These are phyloP conservation scores for Drosophila sucinea DNA, from an alignment of 1,140 invertebrate genomes.

Conservation along the genomic window DNA sequence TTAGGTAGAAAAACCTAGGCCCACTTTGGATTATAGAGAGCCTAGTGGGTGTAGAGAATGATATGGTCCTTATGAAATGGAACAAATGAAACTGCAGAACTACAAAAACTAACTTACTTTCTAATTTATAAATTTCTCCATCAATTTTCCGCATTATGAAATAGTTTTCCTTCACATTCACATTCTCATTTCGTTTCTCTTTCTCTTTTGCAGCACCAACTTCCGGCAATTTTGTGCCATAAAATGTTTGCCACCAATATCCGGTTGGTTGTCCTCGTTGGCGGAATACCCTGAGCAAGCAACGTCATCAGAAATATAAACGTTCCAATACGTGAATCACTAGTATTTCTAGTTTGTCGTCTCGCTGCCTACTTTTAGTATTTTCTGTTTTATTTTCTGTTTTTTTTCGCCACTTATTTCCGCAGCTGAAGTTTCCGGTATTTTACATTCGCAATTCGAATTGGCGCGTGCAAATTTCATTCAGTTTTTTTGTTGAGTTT, in stretches of 20 bases:
- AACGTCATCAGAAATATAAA: slow-evolving; percentile 6
- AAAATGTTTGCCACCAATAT: slow-evolving; percentile 80
- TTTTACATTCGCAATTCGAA: slow-evolving; percentile 49
- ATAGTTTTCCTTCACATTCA: slow-evolving; percentile 29
- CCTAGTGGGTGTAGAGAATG: no score
- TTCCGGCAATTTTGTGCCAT: slow-evolving; percentile 70
- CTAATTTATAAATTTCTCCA: neutral
- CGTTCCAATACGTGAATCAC: neutral
- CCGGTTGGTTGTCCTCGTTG: slow-evolving; percentile 46
- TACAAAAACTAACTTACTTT: no score
- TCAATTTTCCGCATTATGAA: slow-evolving; percentile 12
- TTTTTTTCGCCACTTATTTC: slow-evolving; percentile 39
- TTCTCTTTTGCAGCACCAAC: slow-evolving; percentile 49
- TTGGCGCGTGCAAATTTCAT: slow-evolving; percentile 20
- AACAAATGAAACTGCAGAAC: no score
- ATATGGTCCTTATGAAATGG: no score
- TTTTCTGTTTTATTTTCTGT: neutral
- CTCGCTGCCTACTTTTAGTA: neutral
- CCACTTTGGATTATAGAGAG: no score
- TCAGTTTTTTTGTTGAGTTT: slow-evolving; percentile 10
- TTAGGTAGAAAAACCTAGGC: no score
- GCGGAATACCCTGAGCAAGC: slow-evolving; percentile 21
- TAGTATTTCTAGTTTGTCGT: slow-evolving; percentile 11
- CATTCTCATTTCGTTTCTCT: slow-evolving; percentile 28
- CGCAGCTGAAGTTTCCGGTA: slow-evolving; percentile 33